Percentiles rank a stretch among this genome's conserved stretches.
Evolutionary conservation across 2,113 vertebrate species (phyloP).

Genomic region (Chaetodon trifascialis): DNA sequence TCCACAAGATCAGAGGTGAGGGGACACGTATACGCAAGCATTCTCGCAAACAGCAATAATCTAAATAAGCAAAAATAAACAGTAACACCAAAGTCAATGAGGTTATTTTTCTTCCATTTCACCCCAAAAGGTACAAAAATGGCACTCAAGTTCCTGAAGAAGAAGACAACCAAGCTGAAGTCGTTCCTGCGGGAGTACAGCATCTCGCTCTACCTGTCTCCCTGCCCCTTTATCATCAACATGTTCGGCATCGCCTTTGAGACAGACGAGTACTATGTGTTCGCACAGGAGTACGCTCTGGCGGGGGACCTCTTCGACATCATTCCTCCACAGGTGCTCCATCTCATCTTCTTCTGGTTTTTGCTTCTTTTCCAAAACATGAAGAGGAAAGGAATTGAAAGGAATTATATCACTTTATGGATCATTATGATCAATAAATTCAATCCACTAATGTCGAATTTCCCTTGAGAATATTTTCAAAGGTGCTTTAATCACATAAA

Average conservation of each 20-base stretch:
- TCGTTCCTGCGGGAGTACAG: constrained; percentile 89
- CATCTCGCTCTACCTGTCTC: constrained; percentile 87
- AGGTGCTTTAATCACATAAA: no score
- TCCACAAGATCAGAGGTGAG: constrained; percentile 87
- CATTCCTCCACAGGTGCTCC: constrained; percentile 88
- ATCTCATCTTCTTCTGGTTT: background rate
- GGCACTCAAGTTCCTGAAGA: constrained; percentile 90
- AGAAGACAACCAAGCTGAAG: constrained; percentile 90
- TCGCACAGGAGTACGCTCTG: constrained; percentile 89
- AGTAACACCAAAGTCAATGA: background rate
- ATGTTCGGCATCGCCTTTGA: constrained; percentile 89
- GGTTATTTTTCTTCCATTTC: background rate
- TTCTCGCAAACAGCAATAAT: accelerated
- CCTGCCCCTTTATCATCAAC: constrained; percentile 89
- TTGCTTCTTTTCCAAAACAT: background rate
- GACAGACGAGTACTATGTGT: constrained; percentile 88
- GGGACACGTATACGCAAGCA: background rate
- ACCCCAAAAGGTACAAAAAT: constrained; percentile 85
- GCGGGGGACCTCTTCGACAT: constrained; percentile 90
- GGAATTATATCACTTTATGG: no score
- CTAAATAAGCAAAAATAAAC: background rate
- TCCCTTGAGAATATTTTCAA: no score
- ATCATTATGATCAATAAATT: no score
- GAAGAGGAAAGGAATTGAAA: background rate
- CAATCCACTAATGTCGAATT: no score